Percentiles rank a stretch among this genome's conserved stretches.
These are phyloP conservation scores for Pantherophis vulpinus DNA, from an alignment of 2,797 vertebrate species.

Conservation along the genomic window DNA sequence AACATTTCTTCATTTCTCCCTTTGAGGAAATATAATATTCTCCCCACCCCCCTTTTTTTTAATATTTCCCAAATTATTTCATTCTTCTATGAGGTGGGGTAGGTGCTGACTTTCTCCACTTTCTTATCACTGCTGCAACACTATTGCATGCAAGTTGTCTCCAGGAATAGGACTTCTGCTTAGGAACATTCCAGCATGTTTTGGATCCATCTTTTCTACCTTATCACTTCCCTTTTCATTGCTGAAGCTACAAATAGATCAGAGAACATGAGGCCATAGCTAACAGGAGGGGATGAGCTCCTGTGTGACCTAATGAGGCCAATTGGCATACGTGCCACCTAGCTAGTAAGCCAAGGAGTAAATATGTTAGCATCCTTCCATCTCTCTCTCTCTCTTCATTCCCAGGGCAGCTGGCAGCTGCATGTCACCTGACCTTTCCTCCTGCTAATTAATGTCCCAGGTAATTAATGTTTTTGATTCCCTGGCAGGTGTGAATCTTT, in stretches of 20 bases:
- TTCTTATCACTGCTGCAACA: background rate
- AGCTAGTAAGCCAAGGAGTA: background rate
- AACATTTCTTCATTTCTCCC: too few relatives aligned
- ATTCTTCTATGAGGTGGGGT: too few relatives aligned
- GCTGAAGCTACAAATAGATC: background rate
- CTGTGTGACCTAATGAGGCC: background rate
- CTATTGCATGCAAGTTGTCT: background rate
- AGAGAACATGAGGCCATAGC: conserved; percentile 4
- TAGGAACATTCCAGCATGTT: background rate
- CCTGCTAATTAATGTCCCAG: conserved; percentile 55
- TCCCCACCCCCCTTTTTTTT: too few relatives aligned
- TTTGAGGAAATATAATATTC: too few relatives aligned
- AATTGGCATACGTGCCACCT: fast-evolving
- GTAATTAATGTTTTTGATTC: conserved; percentile 70
- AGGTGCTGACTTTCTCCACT: too few relatives aligned
- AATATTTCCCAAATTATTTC: too few relatives aligned
- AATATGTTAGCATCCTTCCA: background rate
- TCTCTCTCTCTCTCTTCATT: background rate
- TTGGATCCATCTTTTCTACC: background rate
- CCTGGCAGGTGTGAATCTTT: conserved; percentile 66
- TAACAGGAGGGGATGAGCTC: background rate
- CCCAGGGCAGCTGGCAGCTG: conserved; percentile 21
- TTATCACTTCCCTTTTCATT: background rate
- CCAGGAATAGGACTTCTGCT: background rate
- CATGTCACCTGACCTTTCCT: conserved; percentile 29